Conservation (phyloP, 2,888 invertebrate genomes). For the Tortricodes alternella region DNA sequence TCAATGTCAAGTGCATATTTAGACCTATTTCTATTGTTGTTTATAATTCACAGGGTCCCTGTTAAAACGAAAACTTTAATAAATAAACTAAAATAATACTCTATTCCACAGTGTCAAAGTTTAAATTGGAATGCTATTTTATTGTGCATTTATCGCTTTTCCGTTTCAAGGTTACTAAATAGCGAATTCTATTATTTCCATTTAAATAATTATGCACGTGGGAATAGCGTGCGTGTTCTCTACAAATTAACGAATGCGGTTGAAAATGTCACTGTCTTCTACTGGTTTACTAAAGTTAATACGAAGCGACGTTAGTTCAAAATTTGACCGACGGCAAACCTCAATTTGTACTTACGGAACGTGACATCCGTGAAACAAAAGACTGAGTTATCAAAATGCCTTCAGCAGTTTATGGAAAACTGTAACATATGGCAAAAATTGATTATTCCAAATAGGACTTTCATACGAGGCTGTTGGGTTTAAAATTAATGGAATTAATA, state of each 20-base stretch:
- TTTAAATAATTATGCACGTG: background rate
- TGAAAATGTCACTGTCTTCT: background rate
- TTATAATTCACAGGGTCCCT: too few relatives aligned
- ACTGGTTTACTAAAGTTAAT: too few relatives aligned
- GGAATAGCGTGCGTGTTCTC: background rate
- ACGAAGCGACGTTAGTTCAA: background rate
- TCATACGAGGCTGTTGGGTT: background rate
- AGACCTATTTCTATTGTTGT: too few relatives aligned
- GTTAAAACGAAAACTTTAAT: too few relatives aligned
- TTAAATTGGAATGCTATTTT: background rate
- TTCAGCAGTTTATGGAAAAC: background rate
- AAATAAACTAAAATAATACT: background rate
- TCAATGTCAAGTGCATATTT: too few relatives aligned
- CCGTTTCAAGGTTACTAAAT: background rate
- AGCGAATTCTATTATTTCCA: background rate
- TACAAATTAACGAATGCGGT: background rate
- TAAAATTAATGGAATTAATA: too few relatives aligned
- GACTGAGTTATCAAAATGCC: background rate
- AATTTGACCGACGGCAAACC: background rate
- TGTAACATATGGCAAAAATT: background rate
- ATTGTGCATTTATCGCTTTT: background rate
- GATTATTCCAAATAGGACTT: background rate
- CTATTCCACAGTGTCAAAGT: background rate
- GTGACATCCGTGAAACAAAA: background rate
- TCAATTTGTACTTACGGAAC: background rate